Base-by-base conservation (phyloP, 2,888 invertebrate species). In the Petrolisthes cinctipes region DNA sequence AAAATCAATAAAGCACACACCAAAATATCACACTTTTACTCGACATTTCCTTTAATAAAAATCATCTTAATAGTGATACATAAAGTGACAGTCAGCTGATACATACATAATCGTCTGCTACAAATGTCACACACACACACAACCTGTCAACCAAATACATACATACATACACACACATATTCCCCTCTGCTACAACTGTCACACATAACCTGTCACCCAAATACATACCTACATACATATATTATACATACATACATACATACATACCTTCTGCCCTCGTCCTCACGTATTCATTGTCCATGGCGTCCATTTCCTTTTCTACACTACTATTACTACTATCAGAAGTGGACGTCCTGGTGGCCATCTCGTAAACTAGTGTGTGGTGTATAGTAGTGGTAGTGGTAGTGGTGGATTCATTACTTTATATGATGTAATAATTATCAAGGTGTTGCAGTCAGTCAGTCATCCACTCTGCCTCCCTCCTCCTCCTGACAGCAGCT, bases 291-390 rank as follows among this genome's bases (percentile, higher is more conserved):
- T 82, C 68, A 6, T 51, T 9, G 17, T 82, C 82, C 23, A 57
- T 68, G 17, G 66, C 82, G 68, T 82, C 82, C 71, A 71, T 71
- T 7, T 71, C 71, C 71, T 71, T 71, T 20, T 7, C 71, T 5
- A 56, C 78, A 53, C 78, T 54, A 56, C n/a, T 14, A 9, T 51
- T 66, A 20, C 61, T 61, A 57, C 51, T 23, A n/a, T 82, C 82
- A 51, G 82, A 82, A 4, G 82, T 82, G 82, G 82, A 82, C 14
- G 82, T 82, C 68, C 82, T 82, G 14, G 82, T 82, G 7, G 82
- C 82, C 82, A 82, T 82, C 51, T 82, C 37, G 51, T 20, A 4
- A 61, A n/a, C 71, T 78, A 37, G 2, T 37, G 37, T 37, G 37
- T 37, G 37, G 37, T 37, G 37, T 37, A 37, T 37, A 37, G 37